Base-by-base conservation (phyloP, 35 echinoderm and acorn worm species). In the Ophiothrix spiculata region DNA sequence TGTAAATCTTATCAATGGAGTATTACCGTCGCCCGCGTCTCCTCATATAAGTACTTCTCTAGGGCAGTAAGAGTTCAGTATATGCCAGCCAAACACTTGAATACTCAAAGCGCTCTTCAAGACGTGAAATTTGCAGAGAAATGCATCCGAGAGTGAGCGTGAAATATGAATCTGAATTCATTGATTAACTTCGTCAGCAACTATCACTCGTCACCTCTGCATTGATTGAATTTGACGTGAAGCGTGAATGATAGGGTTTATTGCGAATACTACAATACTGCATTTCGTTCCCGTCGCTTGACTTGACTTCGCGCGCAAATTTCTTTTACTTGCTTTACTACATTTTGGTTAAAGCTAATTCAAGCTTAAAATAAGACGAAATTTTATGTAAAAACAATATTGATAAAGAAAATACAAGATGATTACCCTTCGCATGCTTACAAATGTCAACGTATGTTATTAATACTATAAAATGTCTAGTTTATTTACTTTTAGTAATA, bases 141-240 rank as follows among this genome's bases (percentile, higher is more conserved):
- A 69, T 69, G 60, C 60, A 69, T 69, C 60, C 4, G 29, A 25
- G 60, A 69, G 60, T 10, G n/a, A n/a, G 60, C 23, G 1, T 69
- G 60, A 69, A 69, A 15, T 69, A 69, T 69, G 60, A 69, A 69
- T 69, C 60, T 69, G 60, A 25, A 69, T 69, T 69, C 60, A 69
- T 69, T 69, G 60, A 69, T 69, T 69, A 69, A 25, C 60, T 69
- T 28, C 60, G 60, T 25, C 60, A n/a, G 60, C 2, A 28, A 15
- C 17, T 69, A 69, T 69, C 60, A 69, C 29, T 69, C 60, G 3
- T 69, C 60, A 69, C 60, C 60, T n/a, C 8, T 28, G 42, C 60
- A 69, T 69, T 69, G 60, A 69, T 69, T 69, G 29, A 15, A 25
- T 69, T 69, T 69, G 60, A 69, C 60, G 60, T 69, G 60, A 69